Percentiles rank a stretch among this genome's conserved stretches.
Conservation (phyloP, 92 coral and sea anemone species). For the Parazoanthus atlanticus region DNA sequence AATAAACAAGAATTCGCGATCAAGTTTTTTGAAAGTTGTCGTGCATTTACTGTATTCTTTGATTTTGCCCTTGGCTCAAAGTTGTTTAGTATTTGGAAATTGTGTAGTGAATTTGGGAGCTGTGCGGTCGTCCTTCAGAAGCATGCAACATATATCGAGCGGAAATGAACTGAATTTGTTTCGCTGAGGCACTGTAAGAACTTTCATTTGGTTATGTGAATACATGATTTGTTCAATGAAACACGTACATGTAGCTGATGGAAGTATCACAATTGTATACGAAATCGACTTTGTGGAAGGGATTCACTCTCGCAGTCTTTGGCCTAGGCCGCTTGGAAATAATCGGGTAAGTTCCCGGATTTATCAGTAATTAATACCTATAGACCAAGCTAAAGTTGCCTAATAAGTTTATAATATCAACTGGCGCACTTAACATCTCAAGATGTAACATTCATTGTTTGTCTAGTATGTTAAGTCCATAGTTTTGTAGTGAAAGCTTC, state of each 20-base stretch:
- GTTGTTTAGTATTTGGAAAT: not conserved
- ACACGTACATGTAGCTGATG: constrained; percentile 23
- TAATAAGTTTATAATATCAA: not conserved
- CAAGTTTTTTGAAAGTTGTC: not conserved
- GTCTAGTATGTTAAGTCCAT: not conserved
- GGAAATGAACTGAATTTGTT: too few relatives aligned
- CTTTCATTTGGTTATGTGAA: not conserved
- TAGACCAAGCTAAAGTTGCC: not conserved
- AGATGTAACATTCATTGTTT: not conserved
- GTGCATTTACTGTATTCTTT: not conserved
- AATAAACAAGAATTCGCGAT: too few relatives aligned
- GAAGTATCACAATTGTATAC: not conserved
- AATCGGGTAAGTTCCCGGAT: constrained; percentile 33
- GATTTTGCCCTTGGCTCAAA: not conserved
- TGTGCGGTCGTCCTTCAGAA: not conserved
- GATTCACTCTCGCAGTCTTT: constrained; percentile 27
- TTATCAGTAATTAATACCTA: constrained; percentile 9
- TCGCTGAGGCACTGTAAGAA: not conserved
- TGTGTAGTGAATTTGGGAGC: not conserved
- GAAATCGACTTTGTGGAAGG: constrained; percentile 24
- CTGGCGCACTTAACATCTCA: not conserved
- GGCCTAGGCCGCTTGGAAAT: constrained; percentile 19
- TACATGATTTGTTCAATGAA: constrained; percentile 20
- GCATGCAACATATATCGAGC: not conserved
- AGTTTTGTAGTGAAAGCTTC: constrained; percentile 8